These are phyloP conservation scores for Takifugu rubripes DNA, from an alignment of 2,797 vertebrate genomes.

Conservation along the genomic window DNA sequence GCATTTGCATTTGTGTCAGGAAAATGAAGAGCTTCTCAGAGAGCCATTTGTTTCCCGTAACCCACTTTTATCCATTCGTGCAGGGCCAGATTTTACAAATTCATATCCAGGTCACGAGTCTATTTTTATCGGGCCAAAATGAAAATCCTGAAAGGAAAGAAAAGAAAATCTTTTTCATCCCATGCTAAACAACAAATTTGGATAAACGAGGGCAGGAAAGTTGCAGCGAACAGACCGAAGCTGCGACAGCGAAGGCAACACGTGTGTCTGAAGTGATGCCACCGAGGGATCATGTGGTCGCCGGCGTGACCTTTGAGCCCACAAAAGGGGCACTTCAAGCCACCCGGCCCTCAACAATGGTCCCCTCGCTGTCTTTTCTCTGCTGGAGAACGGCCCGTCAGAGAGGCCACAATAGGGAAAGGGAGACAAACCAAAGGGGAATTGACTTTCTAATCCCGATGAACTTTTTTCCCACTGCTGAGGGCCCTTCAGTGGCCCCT, in stretches of 20 bases:
- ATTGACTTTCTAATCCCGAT: constrained; percentile 43
- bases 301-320: constrained; percentile 11
- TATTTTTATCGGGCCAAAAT: neutral
- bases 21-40: no score
- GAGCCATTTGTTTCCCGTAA: no score
- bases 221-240: no score
- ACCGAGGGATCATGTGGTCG: neutral
- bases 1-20: no score
- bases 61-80: no score
- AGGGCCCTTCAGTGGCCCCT: neutral
- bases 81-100: no score
- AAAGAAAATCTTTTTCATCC: neutral
- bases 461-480: constrained; percentile 33
- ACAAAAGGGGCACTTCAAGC: constrained; percentile 16
- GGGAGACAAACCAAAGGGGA: constrained; percentile 18
- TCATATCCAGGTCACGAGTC: neutral
- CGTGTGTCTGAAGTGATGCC: neutral
- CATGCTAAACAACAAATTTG: neutral
- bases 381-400: constrained; percentile 12
- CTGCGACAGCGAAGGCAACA: neutral
- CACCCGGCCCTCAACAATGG: constrained; percentile 13
- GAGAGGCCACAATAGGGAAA: constrained; percentile 25
- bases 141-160: no score
- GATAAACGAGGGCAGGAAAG: no score
- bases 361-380: neutral